Base-by-base conservation (phyloP, 2,113 vertebrate species). In the Anguilla japonica region DNA sequence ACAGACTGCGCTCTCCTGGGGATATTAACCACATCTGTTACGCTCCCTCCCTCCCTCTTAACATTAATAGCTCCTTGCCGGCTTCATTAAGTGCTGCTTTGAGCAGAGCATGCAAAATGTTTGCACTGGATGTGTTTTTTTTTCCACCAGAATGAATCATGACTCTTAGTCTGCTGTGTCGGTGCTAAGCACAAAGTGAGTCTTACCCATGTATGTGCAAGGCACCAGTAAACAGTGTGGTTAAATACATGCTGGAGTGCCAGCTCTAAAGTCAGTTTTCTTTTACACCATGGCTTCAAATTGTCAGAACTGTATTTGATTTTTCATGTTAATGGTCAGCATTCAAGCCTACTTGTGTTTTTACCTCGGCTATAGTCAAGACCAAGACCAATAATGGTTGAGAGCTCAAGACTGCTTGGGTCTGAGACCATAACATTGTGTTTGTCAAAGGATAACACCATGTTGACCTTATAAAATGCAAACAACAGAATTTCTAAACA, bases 21-120 rank as follows among this genome's bases (percentile, higher is more conserved):
- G 81, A 81, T 82, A 22, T 86, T 60, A 86, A 43, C 79, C 85
- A 80, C 40, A 86, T 81, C 56, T 41, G 39, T 53, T 67, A 79
- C 13, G 20, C 57, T 86, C 40, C 39, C n/a, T 40, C 78, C 50
- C 80, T 79, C 34, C 20, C 79, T 80, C n/a, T 41, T 41, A 80
- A 34, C 71, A 75, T n/a, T 34, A 75, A 75, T 84, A 63, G 41
- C 60, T 46, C 39, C 63, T 20, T 50, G 43, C 41, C 67, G 29
- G 46, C 11, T 80, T 78, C 41, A 75, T 34, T 75, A 75, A 75
- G 26, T 26, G 11, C 20, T 26, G 18, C 60, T 67, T 67, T 22
- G 60, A 67, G 18, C n/a, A 34, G 34, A 34, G 26, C 29, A 15
- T 63, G 57, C 46, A 5, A 39, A 85, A 39, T 39, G n/a, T 40